Conservation (phyloP, 2,888 invertebrate species). For the Drosophila diplacantha region DNA sequence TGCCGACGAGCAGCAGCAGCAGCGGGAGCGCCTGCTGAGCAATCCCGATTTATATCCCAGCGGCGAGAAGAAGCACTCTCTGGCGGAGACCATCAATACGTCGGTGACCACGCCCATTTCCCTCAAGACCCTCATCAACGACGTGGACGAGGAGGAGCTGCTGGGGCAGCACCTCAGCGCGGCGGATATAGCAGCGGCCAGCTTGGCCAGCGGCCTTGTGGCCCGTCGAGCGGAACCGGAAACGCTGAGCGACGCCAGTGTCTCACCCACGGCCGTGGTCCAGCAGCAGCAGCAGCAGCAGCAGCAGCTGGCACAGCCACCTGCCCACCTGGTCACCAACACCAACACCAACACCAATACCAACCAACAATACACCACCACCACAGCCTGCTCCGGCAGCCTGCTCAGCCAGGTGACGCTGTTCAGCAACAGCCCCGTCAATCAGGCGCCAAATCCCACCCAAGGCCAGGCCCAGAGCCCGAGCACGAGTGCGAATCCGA, state of each 20-base stretch:
- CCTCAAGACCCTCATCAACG: constrained; percentile 73
- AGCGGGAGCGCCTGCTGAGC: constrained; percentile 30
- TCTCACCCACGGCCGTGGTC: constrained; percentile 72
- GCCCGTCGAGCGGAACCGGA: constrained; percentile 74
- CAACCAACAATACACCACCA: too few relatives aligned
- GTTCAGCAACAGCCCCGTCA: constrained; percentile 24
- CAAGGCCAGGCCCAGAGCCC: constrained; percentile 14
- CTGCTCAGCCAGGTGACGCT: constrained; percentile 28
- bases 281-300: constrained; percentile 60
- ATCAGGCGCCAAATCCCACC: constrained; percentile 2
- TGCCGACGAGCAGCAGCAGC: constrained; percentile 19
- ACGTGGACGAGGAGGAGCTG: constrained; percentile 69
- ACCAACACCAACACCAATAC: constrained; percentile 7
- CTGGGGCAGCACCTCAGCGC: constrained; percentile 66
- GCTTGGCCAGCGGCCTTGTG: constrained; percentile 71
- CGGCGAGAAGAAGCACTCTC: constrained; percentile 67
- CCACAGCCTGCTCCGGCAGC: constrained; percentile 29
- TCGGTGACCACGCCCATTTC: constrained; percentile 75
- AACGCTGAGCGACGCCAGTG: constrained; percentile 73
- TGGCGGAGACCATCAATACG: constrained; percentile 73
- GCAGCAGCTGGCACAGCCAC: constrained; percentile 49
- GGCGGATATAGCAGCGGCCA: constrained; percentile 72
- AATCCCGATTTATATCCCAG: constrained; percentile 31
- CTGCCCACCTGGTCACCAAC: constrained; percentile 37
- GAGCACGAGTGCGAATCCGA: constrained; percentile 7